These are phyloP conservation scores for Tragelaphus buxtoni DNA, from an alignment of 2,113 vertebrate genomes.

Conservation along the genomic window DNA sequence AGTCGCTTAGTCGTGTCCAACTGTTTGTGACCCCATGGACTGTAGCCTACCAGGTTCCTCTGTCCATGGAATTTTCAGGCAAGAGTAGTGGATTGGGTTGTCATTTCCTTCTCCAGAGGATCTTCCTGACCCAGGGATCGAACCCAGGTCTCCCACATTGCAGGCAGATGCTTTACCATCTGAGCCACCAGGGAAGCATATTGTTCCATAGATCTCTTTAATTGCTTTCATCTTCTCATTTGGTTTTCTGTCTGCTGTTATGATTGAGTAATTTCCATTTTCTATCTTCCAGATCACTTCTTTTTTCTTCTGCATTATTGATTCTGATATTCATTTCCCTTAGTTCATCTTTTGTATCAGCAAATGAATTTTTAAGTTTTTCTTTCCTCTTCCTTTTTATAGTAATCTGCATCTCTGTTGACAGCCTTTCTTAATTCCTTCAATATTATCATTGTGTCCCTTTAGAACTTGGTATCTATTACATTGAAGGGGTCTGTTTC, in stretches of 20 bases:
- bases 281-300: neutral
- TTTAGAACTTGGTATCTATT: neutral
- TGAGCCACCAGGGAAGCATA: neutral
- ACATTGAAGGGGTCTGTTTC: neutral
- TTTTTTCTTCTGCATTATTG: neutral
- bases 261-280: neutral
- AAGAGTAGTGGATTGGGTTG: neutral
- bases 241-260: neutral
- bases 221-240: neutral
- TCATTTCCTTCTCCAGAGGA: neutral
- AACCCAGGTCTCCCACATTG: neutral
- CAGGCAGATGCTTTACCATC: neutral
- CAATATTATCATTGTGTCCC: neutral
- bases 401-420: neutral
- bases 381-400: neutral
- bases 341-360: neutral
- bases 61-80: neutral
- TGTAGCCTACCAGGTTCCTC: neutral
- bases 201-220: neutral
- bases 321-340: neutral
- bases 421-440: neutral
- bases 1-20: accelerated
- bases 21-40: neutral
- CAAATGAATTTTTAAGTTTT: neutral
- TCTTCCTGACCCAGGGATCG: neutral